Base-by-base conservation (phyloP, 2,113 vertebrate species). In the Syrmaticus mikado region DNA sequence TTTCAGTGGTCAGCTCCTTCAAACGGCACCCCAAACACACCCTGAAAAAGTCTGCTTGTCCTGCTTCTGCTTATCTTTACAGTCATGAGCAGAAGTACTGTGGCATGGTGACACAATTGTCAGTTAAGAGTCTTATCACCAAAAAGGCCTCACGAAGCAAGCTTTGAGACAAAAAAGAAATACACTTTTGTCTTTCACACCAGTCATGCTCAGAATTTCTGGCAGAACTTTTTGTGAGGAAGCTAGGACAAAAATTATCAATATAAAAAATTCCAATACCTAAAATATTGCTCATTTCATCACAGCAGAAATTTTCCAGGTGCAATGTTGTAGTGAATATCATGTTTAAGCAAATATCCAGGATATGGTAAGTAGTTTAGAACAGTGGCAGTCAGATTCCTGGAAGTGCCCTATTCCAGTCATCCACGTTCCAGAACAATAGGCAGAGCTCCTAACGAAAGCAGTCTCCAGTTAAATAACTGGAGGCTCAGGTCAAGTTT, bases 161-260 rank as follows among this genome's bases (percentile, higher is more conserved):
- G 48, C 22, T 48, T 20, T 46, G 46, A 46, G 46, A 46, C 46
- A 46, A 46, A 21, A 46, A 46, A 46, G 46, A 46, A 21, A 46
- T 46, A 19, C 46, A 21, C 20, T 21, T 46, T 21, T 46, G 46
- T 62, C 0, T 1, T 85, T 40, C 30, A 15, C 4, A 11, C 40
- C 0, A 3, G 13, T 2, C 7, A 7, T 10, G 1, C 13, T 58
- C 21, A 6, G 53, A n/a, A 5, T n/a, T 5, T 13, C 4, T 40
- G 43, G 34, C 50, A 76, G 43, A 57, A n/a, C 24, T 48, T 22
- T n/a, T 46, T 45, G 41, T 18, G 24, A 57, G 58, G 36, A 72
- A 68, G 38, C 17, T 27, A 78, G 11, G 40, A 40, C 40, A 40
- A 40, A 40, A 40, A 40, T 40, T 40, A 40, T 40, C 40, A 40